A percentile compares a stretch with the other conserved stretches of the same genome.
Conservation (phyloP, 2,888 invertebrate genomes). For the Parapristionchus giblindavisi region DNA sequence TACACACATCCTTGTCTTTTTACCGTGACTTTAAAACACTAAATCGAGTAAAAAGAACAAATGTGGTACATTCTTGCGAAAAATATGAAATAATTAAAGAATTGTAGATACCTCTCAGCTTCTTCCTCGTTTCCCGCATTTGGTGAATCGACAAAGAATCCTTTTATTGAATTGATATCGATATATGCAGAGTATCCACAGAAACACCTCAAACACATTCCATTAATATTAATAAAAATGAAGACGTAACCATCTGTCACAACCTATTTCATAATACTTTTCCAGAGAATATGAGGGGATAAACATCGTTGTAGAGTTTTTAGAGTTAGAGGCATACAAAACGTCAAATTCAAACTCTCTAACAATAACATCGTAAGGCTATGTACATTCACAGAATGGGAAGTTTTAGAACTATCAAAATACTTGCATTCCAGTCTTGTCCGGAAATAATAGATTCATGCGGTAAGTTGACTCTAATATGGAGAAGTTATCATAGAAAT, state of each 20-base stretch:
- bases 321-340: no score
- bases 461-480: conserved; percentile 22
- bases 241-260: no score
- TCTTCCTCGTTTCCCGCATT: conserved; percentile 16
- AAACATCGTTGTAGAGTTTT: no score
- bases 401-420: not conserved
- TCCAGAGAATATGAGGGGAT: no score
- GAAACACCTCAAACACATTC: not conserved
- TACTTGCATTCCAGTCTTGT: not conserved
- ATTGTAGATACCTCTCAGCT: not conserved
- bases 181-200: conserved; percentile 20
- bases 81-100: not conserved
- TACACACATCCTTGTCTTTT: no score
- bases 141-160: conserved; percentile 26
- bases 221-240: not conserved
- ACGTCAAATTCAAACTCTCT: no score
- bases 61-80: no score
- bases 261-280: no score
- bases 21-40: no score
- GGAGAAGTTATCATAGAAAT: not conserved
- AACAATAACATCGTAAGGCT: no score
- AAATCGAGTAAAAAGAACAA: no score
- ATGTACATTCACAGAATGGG: no score
- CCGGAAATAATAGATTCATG: conserved; percentile 9
- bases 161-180: conserved; percentile 4